Base-by-base conservation (phyloP, 2,797 vertebrate genomes). In the Argentina silus region DNA sequence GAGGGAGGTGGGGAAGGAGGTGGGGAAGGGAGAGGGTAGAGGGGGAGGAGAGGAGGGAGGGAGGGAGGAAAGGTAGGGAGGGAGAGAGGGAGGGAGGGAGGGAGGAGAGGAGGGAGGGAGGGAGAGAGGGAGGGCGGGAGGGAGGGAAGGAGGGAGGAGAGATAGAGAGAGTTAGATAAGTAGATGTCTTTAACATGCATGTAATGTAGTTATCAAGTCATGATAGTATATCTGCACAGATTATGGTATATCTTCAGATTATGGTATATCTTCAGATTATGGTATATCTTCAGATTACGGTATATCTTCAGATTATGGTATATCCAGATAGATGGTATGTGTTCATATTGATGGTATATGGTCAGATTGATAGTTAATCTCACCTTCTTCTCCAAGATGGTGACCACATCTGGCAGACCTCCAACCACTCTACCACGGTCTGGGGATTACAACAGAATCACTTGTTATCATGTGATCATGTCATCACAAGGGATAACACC, bases 371-470 rank as follows among this genome's bases (percentile, higher is more conserved):
- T 50, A 42, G 10, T 6, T 70, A 67, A 62, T 14, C 70, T 93
- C 91, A 99, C 98, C 97, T 99, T 99, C 70, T 95, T 89, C 44
- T 99, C 98, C 98, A 99, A 99, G 71, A 99, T 99, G 10, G 98
- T 99, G 87, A 98, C 98, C 0, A 99, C 98, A 0, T 99, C 97
- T 12, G 97, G 97, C 65, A 99, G 91, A 23, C 97, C 97, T 0
- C 98, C 98, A 0, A 99, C 73, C 82, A 99, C 96, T 93, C 96
- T 96, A 83, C 97, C 97, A 45, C 98, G 97, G 88, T 99, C 98
- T 99, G 23, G 72, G 63, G 42, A 71, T 17, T 69, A 69, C 44
- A 55, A 65, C 6, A 73, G 56, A 57, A 47, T 67, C 4, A 11
- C 15, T 60, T 67, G 14, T 57, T 43, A 17, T 60, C 15, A 48